phyloP scores from a whole-genome alignment of 2,888 invertebrate species.

The Horisme vitalbata region DNA sequence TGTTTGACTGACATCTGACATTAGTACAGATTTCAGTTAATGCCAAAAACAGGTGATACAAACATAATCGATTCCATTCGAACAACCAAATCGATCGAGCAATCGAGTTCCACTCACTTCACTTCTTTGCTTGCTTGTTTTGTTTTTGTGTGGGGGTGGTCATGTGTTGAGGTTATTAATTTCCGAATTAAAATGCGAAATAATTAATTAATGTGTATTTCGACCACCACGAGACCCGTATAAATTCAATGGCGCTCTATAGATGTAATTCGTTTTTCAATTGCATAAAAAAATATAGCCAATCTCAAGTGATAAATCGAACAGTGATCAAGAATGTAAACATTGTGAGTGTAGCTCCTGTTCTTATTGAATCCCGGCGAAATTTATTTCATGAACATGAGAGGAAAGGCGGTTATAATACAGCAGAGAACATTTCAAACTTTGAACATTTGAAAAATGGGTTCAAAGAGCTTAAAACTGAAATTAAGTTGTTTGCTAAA shows the following conservation, averaged over 20 bases:
- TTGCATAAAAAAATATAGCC: constrained; percentile 38
- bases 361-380: constrained; percentile 47
- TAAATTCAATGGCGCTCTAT: constrained; percentile 38
- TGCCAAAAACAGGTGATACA: too few relatives aligned
- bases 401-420: constrained; percentile 84
- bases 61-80: too few relatives aligned
- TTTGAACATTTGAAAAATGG: constrained; percentile 85
- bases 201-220: too few relatives aligned
- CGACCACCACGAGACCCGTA: not conserved
- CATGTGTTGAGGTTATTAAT: too few relatives aligned
- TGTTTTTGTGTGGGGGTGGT: too few relatives aligned
- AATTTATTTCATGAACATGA: constrained; percentile 82
- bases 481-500: constrained; percentile 85
- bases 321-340: constrained; percentile 37
- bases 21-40: too few relatives aligned
- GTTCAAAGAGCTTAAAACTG: constrained; percentile 85
- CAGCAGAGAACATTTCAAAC: constrained; percentile 61
- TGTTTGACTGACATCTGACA: too few relatives aligned
- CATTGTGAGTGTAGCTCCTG: constrained; percentile 34
- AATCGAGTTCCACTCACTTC: too few relatives aligned
- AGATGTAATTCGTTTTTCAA: constrained; percentile 38
- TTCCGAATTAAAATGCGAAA: too few relatives aligned
- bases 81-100: too few relatives aligned
- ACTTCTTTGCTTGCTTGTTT: too few relatives aligned
- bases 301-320: constrained; percentile 47